Conservation (phyloP, 2,888 invertebrate genomes). For the Cataglyphis albicans region DNA sequence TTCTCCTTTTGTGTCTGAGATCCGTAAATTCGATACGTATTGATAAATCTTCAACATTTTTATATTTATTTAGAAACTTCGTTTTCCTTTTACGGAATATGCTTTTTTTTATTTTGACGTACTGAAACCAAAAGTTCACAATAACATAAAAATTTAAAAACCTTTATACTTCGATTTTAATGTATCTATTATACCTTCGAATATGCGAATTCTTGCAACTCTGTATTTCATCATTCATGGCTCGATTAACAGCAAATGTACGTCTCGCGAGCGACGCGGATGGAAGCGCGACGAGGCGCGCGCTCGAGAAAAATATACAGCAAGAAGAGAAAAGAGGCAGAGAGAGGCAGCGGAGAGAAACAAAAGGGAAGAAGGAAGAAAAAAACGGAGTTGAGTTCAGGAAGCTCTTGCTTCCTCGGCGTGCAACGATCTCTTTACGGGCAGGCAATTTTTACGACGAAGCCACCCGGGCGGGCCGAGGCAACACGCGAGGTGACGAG, state of each 20-base stretch:
- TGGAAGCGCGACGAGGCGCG: conserved; percentile 45
- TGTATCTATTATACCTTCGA: not conserved
- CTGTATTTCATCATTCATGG: conserved; percentile 35
- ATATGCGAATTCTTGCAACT: conserved; percentile 26
- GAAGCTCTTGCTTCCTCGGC: conserved; percentile 81
- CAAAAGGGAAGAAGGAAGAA: conserved; percentile 31
- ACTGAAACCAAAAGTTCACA: not conserved
- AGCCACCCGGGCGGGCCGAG: conserved; percentile 82
- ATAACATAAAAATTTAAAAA: conserved; percentile 7
- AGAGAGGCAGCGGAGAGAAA: conserved; percentile 8
- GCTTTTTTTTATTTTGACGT: not conserved
- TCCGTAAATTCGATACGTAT: not conserved
- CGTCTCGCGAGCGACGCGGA: conserved; percentile 41
- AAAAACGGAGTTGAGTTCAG: conserved; percentile 78
- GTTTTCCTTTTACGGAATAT: not conserved
- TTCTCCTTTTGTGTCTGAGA: not conserved
- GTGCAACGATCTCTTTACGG: conserved; percentile 85
- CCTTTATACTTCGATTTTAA: not conserved
- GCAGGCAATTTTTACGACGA: conserved; percentile 85
- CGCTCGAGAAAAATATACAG: conserved; percentile 40
- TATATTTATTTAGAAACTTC: not conserved
- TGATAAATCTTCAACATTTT: not conserved
- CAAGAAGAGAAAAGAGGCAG: conserved; percentile 4
- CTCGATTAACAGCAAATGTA: conserved; percentile 45
- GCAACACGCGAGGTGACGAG: conserved; percentile 83